phyloP scores from a whole-genome alignment of 2,888 invertebrate species.

The Amblyteles armatorius region DNA sequence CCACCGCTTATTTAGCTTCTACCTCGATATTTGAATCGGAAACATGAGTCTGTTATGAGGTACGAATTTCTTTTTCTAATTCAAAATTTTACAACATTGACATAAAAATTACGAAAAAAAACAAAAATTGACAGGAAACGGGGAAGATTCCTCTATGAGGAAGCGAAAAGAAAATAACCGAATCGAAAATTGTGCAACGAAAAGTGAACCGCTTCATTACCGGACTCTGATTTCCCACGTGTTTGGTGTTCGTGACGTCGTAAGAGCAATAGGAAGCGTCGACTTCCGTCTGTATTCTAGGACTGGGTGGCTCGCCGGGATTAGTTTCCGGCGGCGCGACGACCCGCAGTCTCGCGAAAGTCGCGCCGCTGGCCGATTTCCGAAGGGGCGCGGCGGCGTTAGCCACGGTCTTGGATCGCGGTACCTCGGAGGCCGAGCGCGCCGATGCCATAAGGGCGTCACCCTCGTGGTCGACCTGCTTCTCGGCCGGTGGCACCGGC shows the following conservation, averaged over 20 bases:
- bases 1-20: too few species aligned
- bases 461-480: conserved; percentile 88
- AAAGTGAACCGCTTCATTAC: conserved; percentile 70
- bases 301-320: conserved; percentile 86
- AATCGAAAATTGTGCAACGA: not conserved
- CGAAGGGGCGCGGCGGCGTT: conserved; percentile 78
- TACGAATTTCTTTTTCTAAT: too few species aligned
- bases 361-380: conserved; percentile 86
- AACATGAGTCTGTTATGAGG: too few species aligned
- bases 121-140: too few species aligned
- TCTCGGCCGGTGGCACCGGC: conserved; percentile 79
- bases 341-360: conserved; percentile 90
- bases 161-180: conserved; percentile 1
- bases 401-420: conserved; percentile 77
- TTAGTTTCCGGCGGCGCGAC: conserved; percentile 85
- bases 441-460: conserved; percentile 87
- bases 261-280: conserved; percentile 86
- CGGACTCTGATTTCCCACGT: conserved; percentile 82
- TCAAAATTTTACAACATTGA: too few species aligned
- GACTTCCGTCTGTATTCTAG: conserved; percentile 87
- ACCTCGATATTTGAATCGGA: too few species aligned
- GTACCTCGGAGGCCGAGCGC: conserved; percentile 85
- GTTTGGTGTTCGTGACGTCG: conserved; percentile 82
- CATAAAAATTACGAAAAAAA: too few species aligned
- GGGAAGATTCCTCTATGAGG: not conserved